Evolutionary conservation across 2,888 invertebrate species (phyloP), one percentile per base, ranked within the genome.

Genomic region (Shargacucullia verbasci): DNA sequence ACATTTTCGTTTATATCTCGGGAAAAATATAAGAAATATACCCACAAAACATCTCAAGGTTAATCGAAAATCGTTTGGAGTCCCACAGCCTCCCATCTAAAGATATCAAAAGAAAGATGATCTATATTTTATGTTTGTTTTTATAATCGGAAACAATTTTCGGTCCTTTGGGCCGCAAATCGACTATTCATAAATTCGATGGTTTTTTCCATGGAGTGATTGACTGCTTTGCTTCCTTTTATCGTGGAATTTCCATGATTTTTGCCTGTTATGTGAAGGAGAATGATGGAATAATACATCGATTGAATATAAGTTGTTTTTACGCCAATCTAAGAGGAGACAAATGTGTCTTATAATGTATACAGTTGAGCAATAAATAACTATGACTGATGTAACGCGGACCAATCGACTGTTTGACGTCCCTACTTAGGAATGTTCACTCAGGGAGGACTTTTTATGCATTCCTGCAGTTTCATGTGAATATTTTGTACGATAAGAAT

Each of bases 71-170:
- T 13, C 35, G 43, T 33, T 54, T 48, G 39, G 29, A 15, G 11
- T 20, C 14, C 25, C 31, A 10, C 3, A 11, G n/a, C 50, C 37
- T 1, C 10, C 37, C 13, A 46, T 39, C 41, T 43, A 55, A 38
- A 40, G 55, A 54, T 48, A 50, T 60, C 49, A 54, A 60, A 67
- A 31, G 46, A n/a, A 49, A 53, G 40, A 52, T 54, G 59, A 58
- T 70, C 31, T 46, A 39, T 57, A 45, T 57, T 54, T 66, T 44
- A 35, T 46, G 29, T 38, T 43, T 54, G 43, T 52, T 40, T 63
- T 67, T 46, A 52, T 63, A 59, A 59, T 53, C 33, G 38, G 20
- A 60, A 25, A 45, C 34, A 67, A 57, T 56, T 60, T 57, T 34
- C 37, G 39, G 41, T 59, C 31, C 37, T 53, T 10, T 29, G 40